These are phyloP conservation scores for Meloe dianella DNA, from an alignment of 2,888 invertebrate species.

Conservation along the genomic window DNA sequence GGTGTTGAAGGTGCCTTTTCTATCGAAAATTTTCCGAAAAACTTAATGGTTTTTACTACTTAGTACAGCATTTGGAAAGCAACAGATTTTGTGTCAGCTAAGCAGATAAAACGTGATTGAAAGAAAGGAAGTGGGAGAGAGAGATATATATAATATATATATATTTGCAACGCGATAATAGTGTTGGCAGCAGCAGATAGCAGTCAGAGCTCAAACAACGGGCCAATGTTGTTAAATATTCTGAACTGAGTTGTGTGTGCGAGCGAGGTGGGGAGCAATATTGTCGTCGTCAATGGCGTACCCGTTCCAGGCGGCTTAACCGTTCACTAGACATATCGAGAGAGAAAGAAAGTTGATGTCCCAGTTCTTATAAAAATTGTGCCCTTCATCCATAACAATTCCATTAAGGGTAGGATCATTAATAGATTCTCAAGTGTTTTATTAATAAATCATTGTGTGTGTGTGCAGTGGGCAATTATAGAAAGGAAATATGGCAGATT, in stretches of 20 bases:
- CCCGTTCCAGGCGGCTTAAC: constrained; percentile 37
- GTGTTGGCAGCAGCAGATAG: background rate
- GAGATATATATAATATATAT: no score
- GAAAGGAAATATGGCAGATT: constrained; percentile 41
- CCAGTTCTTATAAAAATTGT: constrained; percentile 23
- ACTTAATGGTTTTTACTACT: no score
- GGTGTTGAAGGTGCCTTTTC: no score
- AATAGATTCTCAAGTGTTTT: constrained; percentile 15
- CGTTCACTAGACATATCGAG: constrained; percentile 17
- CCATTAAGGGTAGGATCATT: background rate
- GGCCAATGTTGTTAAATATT: constrained; percentile 34
- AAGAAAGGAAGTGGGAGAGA: no score
- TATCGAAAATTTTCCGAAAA: no score
- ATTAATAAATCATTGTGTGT: constrained; percentile 13
- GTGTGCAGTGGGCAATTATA: constrained; percentile 15
- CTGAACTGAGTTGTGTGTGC: constrained; percentile 27
- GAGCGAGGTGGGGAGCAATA: constrained; percentile 36
- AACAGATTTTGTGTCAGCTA: background rate
- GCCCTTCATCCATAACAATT: constrained; percentile 14
- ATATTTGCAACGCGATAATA: background rate
- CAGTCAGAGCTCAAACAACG: constrained; percentile 23
- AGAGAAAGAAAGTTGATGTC: constrained; percentile 30
- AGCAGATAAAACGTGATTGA: background rate
- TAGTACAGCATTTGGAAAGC: no score
- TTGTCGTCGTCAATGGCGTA: constrained; percentile 41